These are phyloP conservation scores for Antheraea assamensis DNA, from an alignment of 2,888 invertebrate species.

Conservation along the genomic window DNA sequence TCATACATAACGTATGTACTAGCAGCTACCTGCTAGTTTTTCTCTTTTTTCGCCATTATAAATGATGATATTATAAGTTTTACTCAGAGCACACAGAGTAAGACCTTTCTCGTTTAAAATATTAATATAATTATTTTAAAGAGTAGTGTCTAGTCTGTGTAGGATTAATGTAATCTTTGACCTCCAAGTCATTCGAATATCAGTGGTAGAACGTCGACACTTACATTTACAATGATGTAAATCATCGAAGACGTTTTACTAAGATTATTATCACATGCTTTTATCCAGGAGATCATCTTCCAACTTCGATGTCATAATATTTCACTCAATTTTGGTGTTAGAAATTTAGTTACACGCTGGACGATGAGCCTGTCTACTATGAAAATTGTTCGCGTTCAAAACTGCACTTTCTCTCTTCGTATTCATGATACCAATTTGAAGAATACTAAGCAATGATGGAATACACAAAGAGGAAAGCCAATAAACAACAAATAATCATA, in stretches of 20 bases:
- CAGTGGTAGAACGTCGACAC: conserved; percentile 18
- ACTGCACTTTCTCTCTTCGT: neutral
- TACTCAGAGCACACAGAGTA: too few species aligned
- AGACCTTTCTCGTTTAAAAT: too few species aligned
- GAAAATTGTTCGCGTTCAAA: neutral
- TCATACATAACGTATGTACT: too few species aligned
- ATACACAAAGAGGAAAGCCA: too few species aligned
- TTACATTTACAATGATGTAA: conserved; percentile 15
- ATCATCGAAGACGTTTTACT: conserved; percentile 9
- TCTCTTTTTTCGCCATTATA: too few species aligned
- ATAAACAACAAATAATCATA: too few species aligned
- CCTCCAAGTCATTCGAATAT: conserved; percentile 18
- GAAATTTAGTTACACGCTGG: neutral
- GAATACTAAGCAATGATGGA: too few species aligned
- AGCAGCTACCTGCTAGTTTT: too few species aligned
- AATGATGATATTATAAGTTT: too few species aligned
- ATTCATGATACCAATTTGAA: neutral
- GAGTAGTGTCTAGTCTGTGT: neutral
- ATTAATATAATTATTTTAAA: neutral
- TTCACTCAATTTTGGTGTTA: neutral
- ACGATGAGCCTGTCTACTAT: neutral
- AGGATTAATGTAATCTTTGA: neutral
- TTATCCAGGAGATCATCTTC: conserved; percentile 9
- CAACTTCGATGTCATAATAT: neutral
- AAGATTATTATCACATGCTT: conserved; percentile 17